Evolutionary conservation across 2,113 vertebrate species (phyloP).

Genomic region (Myodes glareolus): DNA sequence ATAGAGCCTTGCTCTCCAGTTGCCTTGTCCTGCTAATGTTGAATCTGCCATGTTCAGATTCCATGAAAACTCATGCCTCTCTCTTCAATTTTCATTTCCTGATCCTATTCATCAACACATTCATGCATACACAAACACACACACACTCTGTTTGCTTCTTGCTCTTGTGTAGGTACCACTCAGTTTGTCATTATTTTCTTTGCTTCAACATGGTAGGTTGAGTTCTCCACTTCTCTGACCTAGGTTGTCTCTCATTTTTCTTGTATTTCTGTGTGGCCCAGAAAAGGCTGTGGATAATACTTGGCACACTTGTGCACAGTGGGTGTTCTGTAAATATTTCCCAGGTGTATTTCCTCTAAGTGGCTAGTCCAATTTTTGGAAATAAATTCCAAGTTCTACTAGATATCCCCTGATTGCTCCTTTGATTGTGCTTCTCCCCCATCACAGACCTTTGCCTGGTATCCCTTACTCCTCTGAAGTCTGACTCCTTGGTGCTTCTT

Average conservation of each 20-base stretch:
- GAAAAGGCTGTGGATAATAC: neutral
- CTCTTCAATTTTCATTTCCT: neutral
- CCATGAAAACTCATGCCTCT: neutral
- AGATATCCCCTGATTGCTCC: neutral
- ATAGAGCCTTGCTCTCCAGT: neutral
- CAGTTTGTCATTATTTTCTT: neutral
- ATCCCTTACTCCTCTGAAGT: neutral
- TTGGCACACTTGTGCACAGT: too few species aligned
- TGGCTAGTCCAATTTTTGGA: neutral
- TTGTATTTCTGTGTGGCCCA: neutral
- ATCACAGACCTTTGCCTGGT: neutral
- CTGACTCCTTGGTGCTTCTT: too few species aligned
- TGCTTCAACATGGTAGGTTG: neutral
- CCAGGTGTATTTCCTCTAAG: neutral
- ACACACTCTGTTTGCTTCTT: neutral
- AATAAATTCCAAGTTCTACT: neutral
- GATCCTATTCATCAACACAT: neutral
- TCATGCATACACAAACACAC: fast-evolving
- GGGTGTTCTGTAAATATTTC: neutral
- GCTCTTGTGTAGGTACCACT: neutral
- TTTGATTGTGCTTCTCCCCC: too few species aligned
- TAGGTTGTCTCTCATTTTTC: neutral
- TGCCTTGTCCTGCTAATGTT: neutral
- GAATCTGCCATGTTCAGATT: neutral
- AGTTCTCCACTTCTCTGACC: neutral